Conservation (phyloP, 2,113 vertebrate species). For the Forbesichthys agassizii region DNA sequence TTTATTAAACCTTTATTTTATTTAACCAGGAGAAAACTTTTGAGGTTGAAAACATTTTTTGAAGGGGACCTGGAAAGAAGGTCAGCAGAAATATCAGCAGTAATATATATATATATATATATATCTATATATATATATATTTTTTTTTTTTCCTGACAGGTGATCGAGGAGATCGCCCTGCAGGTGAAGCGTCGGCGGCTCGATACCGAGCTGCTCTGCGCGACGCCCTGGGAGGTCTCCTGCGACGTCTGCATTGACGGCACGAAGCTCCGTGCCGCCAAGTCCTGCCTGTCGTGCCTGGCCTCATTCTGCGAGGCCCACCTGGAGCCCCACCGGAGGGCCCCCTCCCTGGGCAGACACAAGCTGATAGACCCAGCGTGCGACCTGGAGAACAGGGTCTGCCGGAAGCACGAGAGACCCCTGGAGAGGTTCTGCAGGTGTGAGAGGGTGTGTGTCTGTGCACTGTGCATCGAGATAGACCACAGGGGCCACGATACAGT, state of each 20-base stretch:
- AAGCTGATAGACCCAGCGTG: slow-evolving; percentile 66
- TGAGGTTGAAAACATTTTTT: no score
- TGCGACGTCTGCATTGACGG: slow-evolving; percentile 66
- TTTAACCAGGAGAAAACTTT: no score
- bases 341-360: slow-evolving; percentile 59
- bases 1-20: no score
- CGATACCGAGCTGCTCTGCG: not conserved
- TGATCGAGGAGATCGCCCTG: slow-evolving; percentile 62
- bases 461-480: slow-evolving; percentile 60
- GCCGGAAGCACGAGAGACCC: slow-evolving; percentile 59
- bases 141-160: no score
- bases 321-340: slow-evolving; percentile 62
- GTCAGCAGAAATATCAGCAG: no score
- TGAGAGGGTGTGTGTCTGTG: slow-evolving; percentile 67
- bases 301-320: slow-evolving; percentile 72
- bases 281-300: slow-evolving; percentile 70
- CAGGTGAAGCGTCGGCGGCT: slow-evolving; percentile 49
- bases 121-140: no score
- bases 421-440: slow-evolving; percentile 69
- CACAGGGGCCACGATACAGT: slow-evolving; percentile 62
- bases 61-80: no score
- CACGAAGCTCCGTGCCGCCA: slow-evolving; percentile 53
- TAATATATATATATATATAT: no score
- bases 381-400: slow-evolving; percentile 66
- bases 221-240: slow-evolving; percentile 14